Conservation (phyloP, 37 sponge, comb jelly and placozoan genomes). For the Aphrocallistes beatrix region DNA sequence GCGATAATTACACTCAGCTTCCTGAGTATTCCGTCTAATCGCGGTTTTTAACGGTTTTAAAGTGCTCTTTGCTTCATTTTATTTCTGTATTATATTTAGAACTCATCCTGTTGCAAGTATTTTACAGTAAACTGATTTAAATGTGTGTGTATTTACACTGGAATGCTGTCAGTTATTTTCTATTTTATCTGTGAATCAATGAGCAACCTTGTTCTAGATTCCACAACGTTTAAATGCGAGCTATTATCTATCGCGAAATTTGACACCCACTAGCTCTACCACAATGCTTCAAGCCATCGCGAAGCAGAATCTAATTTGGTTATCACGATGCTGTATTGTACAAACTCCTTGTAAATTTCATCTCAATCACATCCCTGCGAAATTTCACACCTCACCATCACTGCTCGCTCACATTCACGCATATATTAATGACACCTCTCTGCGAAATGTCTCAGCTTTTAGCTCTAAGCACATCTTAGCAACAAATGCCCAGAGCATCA, state of each 20-base stretch:
- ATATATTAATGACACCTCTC: not conserved
- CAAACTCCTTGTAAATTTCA: not conserved
- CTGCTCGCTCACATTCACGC: not conserved
- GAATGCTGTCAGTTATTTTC: too few species aligned
- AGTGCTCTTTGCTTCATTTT: not conserved
- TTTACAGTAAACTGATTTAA: too few species aligned
- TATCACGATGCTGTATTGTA: not conserved
- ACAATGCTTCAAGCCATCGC: not conserved
- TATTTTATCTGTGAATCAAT: too few species aligned
- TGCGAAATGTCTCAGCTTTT: not conserved
- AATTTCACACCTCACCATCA: not conserved
- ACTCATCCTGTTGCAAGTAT: too few species aligned
- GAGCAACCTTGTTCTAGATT: too few species aligned
- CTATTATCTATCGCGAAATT: not conserved
- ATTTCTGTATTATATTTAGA: not conserved
- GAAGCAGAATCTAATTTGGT: not conserved
- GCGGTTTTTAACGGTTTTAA: constrained; percentile 18
- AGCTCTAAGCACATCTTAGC: not conserved
- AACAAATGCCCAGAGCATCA: too few species aligned
- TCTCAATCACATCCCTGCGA: not conserved
- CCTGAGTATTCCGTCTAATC: not conserved
- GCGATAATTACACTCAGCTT: not conserved
- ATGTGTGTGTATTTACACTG: too few species aligned
- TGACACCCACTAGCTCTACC: not conserved
- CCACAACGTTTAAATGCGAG: too few species aligned